phyloP scores from a whole-genome alignment of 2,888 invertebrate genomes.

The Volucella bombylans region DNA sequence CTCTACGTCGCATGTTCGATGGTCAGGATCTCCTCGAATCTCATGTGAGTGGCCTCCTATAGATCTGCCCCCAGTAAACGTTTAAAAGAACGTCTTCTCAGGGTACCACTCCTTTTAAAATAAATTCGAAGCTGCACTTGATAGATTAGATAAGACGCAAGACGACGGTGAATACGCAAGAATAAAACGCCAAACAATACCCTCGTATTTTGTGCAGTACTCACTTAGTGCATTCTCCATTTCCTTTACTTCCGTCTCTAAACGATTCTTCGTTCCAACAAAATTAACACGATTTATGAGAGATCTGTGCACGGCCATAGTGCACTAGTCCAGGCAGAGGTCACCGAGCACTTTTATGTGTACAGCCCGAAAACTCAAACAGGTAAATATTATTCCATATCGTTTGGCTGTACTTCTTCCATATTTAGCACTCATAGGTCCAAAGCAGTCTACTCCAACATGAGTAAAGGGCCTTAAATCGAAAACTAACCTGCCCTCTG shows the following conservation, averaged over 20 bases:
- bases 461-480: constrained; percentile 10
- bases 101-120: too few relatives aligned
- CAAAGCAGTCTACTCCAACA: constrained; percentile 29
- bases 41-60: too few relatives aligned
- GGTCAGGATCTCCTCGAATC: too few relatives aligned
- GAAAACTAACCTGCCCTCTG: constrained; percentile 4
- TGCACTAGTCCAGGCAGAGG: too few relatives aligned
- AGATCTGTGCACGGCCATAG: background rate
- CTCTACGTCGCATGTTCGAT: too few relatives aligned
- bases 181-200: constrained; percentile 1
- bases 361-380: constrained; percentile 19
- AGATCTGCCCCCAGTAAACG: too few relatives aligned
- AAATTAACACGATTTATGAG: background rate
- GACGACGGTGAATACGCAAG: too few relatives aligned
- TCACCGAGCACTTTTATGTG: constrained; percentile 30
- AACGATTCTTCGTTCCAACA: too few relatives aligned
- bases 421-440: constrained; percentile 5
- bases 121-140: too few relatives aligned
- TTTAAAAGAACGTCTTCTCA: too few relatives aligned
- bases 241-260: background rate
- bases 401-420: constrained; percentile 28
- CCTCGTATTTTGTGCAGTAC: constrained; percentile 4
- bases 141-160: too few relatives aligned
- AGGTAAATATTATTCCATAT: constrained; percentile 35
- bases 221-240: background rate